These are phyloP conservation scores for Melierax canorus DNA, from an alignment of 2,113 vertebrate genomes.

Conservation along the genomic window DNA sequence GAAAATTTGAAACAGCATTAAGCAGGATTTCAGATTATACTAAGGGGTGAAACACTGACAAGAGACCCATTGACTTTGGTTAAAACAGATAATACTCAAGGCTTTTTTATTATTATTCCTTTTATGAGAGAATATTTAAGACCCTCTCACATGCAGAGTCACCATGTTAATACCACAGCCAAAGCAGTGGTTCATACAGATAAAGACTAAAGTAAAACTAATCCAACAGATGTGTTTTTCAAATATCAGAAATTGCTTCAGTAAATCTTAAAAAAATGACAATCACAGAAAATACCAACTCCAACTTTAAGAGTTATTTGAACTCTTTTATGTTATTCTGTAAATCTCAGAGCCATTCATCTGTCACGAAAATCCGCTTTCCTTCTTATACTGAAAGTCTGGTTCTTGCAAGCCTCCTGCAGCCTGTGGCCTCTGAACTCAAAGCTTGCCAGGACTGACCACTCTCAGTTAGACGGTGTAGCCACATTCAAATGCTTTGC, in stretches of 20 bases:
- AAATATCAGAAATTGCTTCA: not conserved
- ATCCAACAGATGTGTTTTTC: not conserved
- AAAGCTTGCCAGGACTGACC: not conserved
- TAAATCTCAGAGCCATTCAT: not conserved
- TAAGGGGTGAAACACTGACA: not conserved
- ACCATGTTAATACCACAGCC: not conserved
- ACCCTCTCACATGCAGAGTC: slow-evolving; percentile 36
- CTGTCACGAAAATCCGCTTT: not conserved
- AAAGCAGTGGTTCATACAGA: slow-evolving; percentile 3
- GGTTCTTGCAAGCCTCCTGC: not conserved
- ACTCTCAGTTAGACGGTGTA: no score
- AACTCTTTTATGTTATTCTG: not conserved
- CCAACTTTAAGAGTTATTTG: not conserved
- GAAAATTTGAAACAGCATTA: not conserved
- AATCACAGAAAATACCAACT: not conserved
- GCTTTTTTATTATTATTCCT: not conserved
- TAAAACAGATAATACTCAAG: slow-evolving; percentile 26
- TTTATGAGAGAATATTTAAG: slow-evolving; percentile 47
- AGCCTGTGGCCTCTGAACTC: not conserved
- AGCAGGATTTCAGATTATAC: not conserved
- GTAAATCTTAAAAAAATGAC: not conserved
- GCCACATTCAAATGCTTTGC: not conserved
- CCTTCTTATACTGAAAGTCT: not conserved
- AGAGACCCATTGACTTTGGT: not conserved
- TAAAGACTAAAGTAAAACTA: slow-evolving; percentile 15